Base-by-base conservation (phyloP, 2,113 vertebrate genomes). In the Protomyctophum bolini region DNA sequence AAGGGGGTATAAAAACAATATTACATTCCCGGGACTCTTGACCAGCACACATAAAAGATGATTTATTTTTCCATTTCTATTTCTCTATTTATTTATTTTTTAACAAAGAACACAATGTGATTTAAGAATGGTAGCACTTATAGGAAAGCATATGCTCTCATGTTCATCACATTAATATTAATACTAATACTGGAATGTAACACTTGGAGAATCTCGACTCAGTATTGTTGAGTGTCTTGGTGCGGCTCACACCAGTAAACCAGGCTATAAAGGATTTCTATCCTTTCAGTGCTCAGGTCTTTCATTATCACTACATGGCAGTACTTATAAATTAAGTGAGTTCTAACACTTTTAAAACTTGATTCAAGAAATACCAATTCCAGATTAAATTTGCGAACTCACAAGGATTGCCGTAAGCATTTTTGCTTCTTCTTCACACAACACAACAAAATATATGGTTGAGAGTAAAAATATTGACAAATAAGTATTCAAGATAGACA, bases 401-500 rank as follows among this genome's bases (percentile, higher is more conserved):
- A 28, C 47, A 0, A 49, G 63, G 49, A 74, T 52, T 71, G 55
- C 48, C 64, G 47, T 69, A 12, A 73, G 59, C 12, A 60, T 29
- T 11, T 68, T 58, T 68, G n/a, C 15, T 29, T 49, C 49, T 21
- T 49, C 15, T 15, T 49, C 3, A 41, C 9, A 33, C 58, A 65
- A 66, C 29, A 63, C 41, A 56, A 56, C 12, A 69, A 73, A 64
- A 62, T 10, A 75, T 12, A 48, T 41, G 9, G n/a, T 28, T 12
- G 55, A 6, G 0, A 62, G 48, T 33, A 63, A 29, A 76, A 73
- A 50, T 46, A 51, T 29, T 57, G 6, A 70, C 12, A 56, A 6
- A 28, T 55, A 1, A 57, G 78, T 52, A 6, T 68, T 69, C 68
- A 63, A 63, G 68, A 86, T 70, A 84, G 58, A 83, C 57, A 68